Conservation (phyloP, 2,113 vertebrate genomes). For the Coracopsis vasa region DNA sequence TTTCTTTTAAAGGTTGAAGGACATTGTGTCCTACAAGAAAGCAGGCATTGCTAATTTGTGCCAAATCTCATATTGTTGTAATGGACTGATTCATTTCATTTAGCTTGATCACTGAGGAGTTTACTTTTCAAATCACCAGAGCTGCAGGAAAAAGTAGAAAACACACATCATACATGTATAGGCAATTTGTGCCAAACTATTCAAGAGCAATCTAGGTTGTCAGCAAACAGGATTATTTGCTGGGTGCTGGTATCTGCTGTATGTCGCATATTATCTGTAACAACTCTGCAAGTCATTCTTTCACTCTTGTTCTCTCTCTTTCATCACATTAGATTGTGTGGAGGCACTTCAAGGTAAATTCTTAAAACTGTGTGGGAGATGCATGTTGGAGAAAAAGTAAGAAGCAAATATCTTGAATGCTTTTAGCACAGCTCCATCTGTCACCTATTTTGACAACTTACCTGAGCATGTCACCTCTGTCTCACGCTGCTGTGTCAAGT, state of each 20-base stretch:
- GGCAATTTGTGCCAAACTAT: constrained; percentile 60
- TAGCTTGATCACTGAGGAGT: background rate
- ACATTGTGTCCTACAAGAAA: background rate
- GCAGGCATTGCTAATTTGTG: background rate
- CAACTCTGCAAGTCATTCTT: constrained; percentile 45
- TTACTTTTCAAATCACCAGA: constrained; percentile 1
- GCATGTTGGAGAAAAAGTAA: constrained; percentile 19
- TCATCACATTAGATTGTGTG: constrained; percentile 65
- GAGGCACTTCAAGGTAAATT: constrained; percentile 69
- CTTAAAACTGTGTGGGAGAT: constrained; percentile 56
- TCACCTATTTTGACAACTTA: constrained; percentile 59
- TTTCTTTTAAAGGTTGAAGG: background rate
- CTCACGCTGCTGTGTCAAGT: constrained; percentile 10
- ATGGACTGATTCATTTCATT: background rate
- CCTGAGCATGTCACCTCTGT: constrained; percentile 53
- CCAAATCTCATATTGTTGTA: background rate
- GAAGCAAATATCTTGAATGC: constrained; percentile 48
- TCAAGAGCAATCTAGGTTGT: constrained; percentile 53
- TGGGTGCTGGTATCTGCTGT: constrained; percentile 21
- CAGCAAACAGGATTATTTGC: constrained; percentile 66
- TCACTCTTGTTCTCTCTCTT: constrained; percentile 56
- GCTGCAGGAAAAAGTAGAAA: constrained; percentile 14
- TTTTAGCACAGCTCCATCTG: constrained; percentile 56
- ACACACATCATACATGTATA: background rate
- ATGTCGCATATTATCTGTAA: constrained; percentile 55